A percentile compares a stretch with the other conserved stretches of the same genome.
Conservation (phyloP, 2,888 invertebrate species). For the Clusia tigrina region DNA sequence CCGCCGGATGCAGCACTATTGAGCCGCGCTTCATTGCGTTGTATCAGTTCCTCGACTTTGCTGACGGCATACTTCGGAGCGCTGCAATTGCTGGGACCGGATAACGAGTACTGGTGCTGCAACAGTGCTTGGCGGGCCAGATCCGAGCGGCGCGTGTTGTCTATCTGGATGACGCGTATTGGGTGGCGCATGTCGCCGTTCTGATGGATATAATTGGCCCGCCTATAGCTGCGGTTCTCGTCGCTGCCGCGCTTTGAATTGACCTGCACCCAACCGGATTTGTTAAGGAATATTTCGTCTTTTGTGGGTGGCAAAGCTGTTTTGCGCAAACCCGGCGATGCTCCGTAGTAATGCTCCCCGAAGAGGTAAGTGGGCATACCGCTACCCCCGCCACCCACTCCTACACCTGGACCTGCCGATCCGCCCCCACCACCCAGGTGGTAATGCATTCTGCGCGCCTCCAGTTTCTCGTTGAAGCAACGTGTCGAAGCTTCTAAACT, state of each 20-base stretch:
- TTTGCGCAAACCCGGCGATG: constrained; percentile 34
- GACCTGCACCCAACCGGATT: constrained; percentile 67
- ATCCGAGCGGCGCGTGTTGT: constrained; percentile 45
- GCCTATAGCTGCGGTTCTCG: constrained; percentile 51
- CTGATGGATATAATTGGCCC: constrained; percentile 50
- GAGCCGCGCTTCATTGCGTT: constrained; percentile 59
- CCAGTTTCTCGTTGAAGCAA: constrained; percentile 61
- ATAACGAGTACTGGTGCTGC: constrained; percentile 42
- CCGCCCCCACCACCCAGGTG: constrained; percentile 50
- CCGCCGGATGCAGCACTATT: constrained; percentile 29
- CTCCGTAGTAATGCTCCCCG: constrained; percentile 56
- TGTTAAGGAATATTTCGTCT: constrained; percentile 63
- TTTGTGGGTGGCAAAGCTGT: constrained; percentile 41
- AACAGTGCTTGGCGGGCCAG: constrained; percentile 41
- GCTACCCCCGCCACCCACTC: constrained; percentile 25
- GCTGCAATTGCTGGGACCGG: constrained; percentile 37
- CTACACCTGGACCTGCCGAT: constrained; percentile 30
- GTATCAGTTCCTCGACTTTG: constrained; percentile 64
- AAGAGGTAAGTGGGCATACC: constrained; percentile 62
- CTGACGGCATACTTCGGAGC: constrained; percentile 55
- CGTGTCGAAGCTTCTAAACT: constrained; percentile 60
- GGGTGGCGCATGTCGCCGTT: constrained; percentile 49
- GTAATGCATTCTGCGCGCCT: constrained; percentile 64
- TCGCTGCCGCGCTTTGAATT: constrained; percentile 60
- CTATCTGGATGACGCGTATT: constrained; percentile 53